phyloP scores from a whole-genome alignment of 2,113 vertebrate species.

The Galeopterus variegatus region DNA sequence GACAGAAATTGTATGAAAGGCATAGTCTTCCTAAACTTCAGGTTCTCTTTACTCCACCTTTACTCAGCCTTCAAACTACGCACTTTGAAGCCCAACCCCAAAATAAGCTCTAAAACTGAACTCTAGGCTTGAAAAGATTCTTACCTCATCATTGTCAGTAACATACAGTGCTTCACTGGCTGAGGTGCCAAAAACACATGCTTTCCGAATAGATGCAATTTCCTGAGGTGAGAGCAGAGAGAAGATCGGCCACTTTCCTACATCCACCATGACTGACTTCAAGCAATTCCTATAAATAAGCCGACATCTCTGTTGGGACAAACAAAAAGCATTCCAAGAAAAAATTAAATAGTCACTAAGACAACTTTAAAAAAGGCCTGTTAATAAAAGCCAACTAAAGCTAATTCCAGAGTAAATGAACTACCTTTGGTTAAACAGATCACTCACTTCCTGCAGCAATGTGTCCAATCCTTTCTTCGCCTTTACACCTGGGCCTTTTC shows the following conservation, averaged over 20 bases:
- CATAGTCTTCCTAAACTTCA: not conserved
- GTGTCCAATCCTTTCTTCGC: not conserved
- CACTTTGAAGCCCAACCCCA: not conserved
- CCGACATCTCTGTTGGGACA: slow-evolving; percentile 74
- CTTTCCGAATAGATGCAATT: slow-evolving; percentile 92
- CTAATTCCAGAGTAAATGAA: not conserved
- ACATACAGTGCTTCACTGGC: slow-evolving; percentile 97
- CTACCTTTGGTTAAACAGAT: slow-evolving; percentile 38
- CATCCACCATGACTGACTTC: slow-evolving; percentile 94
- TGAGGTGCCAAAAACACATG: slow-evolving; percentile 96
- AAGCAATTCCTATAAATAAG: slow-evolving; percentile 71
- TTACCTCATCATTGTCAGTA: slow-evolving; percentile 95
- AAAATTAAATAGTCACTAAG: not conserved
- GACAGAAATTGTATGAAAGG: not conserved
- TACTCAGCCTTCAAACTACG: not conserved
- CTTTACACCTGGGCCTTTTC: not conserved
- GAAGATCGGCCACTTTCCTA: slow-evolving; percentile 98
- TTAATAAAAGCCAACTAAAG: slow-evolving; percentile 31
- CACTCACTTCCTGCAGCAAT: not conserved
- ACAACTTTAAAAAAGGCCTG: not conserved
- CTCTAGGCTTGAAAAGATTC: not conserved
- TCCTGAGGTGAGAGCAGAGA: slow-evolving; percentile 95
- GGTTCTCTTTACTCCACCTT: not conserved
- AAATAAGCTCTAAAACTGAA: slow-evolving; percentile 15
- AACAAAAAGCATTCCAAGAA: slow-evolving; percentile 60